phyloP scores from a whole-genome alignment of 2,888 invertebrate species.

The Mongoloraphidia duomilia region DNA sequence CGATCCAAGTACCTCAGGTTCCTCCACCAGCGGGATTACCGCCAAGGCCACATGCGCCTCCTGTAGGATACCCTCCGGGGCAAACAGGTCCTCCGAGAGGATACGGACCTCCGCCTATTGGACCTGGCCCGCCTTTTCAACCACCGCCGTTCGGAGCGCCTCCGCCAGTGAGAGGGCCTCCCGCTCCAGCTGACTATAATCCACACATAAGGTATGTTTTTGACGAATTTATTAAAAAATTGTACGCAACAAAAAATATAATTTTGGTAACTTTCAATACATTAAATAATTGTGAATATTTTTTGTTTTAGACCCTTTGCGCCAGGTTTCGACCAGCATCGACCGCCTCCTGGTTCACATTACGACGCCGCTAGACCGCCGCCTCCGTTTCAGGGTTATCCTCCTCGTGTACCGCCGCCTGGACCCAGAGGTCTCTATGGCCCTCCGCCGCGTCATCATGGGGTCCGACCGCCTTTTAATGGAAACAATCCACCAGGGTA shows the following conservation, averaged over 20 bases:
- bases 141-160: conserved; percentile 23
- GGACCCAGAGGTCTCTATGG: conserved; percentile 8
- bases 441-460: conserved; percentile 15
- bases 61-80: conserved; percentile 20
- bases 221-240: not conserved
- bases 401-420: conserved; percentile 15
- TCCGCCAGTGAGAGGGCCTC: conserved; percentile 9
- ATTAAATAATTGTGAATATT: not conserved
- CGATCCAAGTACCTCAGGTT: not conserved
- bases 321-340: conserved; percentile 22
- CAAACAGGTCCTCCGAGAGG: conserved; percentile 27
- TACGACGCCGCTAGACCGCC: conserved; percentile 26
- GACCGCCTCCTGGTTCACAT: conserved; percentile 25
- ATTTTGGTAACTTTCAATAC: not conserved
- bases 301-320: not conserved
- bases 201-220: not conserved
- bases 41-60: conserved; percentile 13
- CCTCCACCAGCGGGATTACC: not conserved
- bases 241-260: not conserved
- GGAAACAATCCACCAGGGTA: conserved; percentile 39
- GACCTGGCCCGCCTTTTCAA: conserved; percentile 19
- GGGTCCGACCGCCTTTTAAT: conserved; percentile 33
- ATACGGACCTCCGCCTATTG: not conserved
- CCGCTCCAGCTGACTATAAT: conserved; percentile 1
- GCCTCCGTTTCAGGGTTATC: conserved; percentile 21